phyloP scores from a whole-genome alignment of 2,113 vertebrate species.

The Pluvianellus socialis region DNA sequence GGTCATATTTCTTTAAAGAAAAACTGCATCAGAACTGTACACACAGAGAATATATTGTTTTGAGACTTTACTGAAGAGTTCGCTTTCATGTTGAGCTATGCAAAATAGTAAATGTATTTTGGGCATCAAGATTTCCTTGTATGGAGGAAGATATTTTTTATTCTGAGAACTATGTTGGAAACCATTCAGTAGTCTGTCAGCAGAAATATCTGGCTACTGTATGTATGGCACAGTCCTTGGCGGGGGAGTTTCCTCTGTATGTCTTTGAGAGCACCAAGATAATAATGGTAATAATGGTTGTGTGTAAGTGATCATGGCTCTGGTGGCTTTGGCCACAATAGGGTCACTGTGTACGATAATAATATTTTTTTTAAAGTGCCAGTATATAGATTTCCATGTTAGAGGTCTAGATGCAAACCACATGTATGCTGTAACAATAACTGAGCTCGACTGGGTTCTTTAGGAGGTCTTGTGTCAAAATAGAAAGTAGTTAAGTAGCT shows the following conservation, averaged over 20 bases:
- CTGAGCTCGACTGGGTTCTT: background rate
- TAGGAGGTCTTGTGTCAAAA: background rate
- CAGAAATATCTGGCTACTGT: background rate
- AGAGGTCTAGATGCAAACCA: background rate
- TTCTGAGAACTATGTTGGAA: background rate
- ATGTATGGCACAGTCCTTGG: background rate
- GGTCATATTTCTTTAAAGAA: background rate
- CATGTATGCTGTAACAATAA: background rate
- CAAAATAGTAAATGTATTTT: background rate
- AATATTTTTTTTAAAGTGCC: background rate
- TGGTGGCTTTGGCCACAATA: background rate
- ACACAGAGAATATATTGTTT: background rate
- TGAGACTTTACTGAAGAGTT: background rate
- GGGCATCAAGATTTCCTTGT: background rate
- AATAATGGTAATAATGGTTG: background rate
- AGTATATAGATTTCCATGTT: background rate
- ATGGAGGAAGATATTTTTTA: background rate
- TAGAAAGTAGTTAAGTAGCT: background rate
- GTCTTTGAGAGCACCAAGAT: background rate
- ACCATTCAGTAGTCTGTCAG: background rate
- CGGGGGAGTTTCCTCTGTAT: background rate
- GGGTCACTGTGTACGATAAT: background rate
- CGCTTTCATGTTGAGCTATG: background rate
- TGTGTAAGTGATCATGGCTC: background rate
- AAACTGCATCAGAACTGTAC: background rate